Evolutionary conservation across 2,888 invertebrate species (phyloP), one percentile per base, ranked within the genome.

Genomic region (Baronia brevicornis): DNA sequence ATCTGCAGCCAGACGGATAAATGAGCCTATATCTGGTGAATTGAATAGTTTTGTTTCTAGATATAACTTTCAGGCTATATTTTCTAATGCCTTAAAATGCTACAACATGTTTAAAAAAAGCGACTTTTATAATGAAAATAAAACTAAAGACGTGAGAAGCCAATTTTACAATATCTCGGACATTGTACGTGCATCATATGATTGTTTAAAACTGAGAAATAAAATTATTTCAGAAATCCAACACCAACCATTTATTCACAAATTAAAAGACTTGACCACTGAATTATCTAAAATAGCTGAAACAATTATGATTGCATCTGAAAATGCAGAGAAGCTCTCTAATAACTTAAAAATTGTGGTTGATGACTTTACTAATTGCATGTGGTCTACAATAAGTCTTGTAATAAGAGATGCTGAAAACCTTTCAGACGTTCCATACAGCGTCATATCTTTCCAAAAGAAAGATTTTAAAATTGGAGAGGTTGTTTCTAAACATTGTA

Each of bases 121-220:
- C 46, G 71, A 73, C 33, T 60, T 55, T 28, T 62, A 60, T 21
- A 74, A 65, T 61, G 78, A 73, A 26, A 70, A 68, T 33, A 72
- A 73, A 49, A 63, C 63, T 11, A 66, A 65, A 44, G 78, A 79
- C 22, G 71, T 64, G 20, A 79, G 80, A 44, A 85, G 85, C 42
- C 36, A 36, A 5, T 20, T 23, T 12, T 31, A 28, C 19, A 32
- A 36, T 36, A 31, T 36, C 8, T 63, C 67, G 33, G 80, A 85
- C 21, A 88, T 89, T 50, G 82, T 85, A 10, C 86, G 85, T 54
- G 59, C 87, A 24, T 70, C 88, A 17, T 88, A 87, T 41, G 75
- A 86, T 33, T 86, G 87, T 36, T 60, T 89, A 0, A 86, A 86
- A 56, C 54, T 82, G 3, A 77, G 87, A 44, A 85, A 79, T 43